phyloP scores from a whole-genome alignment of 2,113 vertebrate species.

The Stegastes partitus region DNA sequence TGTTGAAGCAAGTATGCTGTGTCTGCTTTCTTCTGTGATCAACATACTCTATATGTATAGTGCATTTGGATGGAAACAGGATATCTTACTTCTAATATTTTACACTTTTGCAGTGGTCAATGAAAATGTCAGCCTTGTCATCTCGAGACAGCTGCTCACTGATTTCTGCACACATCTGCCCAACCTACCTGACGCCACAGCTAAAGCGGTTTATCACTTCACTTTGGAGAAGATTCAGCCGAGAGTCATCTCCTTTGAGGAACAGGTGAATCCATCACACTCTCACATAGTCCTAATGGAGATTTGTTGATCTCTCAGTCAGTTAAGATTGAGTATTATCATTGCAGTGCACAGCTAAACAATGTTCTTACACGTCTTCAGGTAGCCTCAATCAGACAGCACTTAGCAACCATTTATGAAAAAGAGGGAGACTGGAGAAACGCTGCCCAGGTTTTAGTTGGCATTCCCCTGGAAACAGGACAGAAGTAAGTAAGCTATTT shows the following conservation, averaged over 20 bases:
- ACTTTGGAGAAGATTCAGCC: conserved; percentile 98
- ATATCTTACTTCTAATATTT: neutral
- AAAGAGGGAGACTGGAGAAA: conserved; percentile 99
- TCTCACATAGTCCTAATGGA: neutral
- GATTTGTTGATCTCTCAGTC: neutral
- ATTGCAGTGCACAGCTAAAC: neutral
- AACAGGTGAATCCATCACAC: conserved; percentile 87
- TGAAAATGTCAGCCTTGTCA: conserved; percentile 98
- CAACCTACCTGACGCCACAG: conserved; percentile 93
- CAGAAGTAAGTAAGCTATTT: conserved; percentile 91
- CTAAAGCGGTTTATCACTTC: conserved; percentile 97
- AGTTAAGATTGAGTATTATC: neutral
- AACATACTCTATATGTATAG: no score
- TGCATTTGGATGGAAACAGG: neutral
- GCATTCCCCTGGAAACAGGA: conserved; percentile 97
- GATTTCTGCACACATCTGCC: conserved; percentile 97
- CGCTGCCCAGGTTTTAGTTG: conserved; percentile 96
- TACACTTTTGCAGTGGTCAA: conserved; percentile 91
- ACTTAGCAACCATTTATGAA: conserved; percentile 98
- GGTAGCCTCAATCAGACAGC: conserved; percentile 98
- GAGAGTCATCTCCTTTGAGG: conserved; percentile 98
- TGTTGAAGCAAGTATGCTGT: conserved; percentile 97
- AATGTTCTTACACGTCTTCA: conserved; percentile 54
- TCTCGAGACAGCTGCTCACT: conserved; percentile 96
- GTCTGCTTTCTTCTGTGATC: neutral